These are phyloP conservation scores for Drosophila varians DNA, from an alignment of 1,140 invertebrate species.

Conservation along the genomic window DNA sequence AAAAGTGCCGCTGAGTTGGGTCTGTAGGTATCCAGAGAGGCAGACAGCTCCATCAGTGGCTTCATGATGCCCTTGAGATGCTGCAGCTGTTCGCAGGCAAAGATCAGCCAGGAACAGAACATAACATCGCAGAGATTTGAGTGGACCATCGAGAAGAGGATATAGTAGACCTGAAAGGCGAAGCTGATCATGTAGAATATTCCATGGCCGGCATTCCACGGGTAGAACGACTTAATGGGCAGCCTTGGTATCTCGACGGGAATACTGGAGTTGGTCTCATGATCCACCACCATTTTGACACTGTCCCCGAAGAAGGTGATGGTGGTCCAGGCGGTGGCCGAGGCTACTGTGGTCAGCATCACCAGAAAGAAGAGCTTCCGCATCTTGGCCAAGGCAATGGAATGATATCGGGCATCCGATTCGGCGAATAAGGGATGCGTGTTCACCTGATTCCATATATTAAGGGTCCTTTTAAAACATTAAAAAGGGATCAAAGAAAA, in stretches of 20 bases:
- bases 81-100: constrained; percentile 92
- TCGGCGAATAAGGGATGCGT: constrained; percentile 93
- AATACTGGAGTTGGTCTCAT: constrained; percentile 89
- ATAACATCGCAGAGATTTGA: constrained; percentile 90
- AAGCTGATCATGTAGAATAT: constrained; percentile 88
- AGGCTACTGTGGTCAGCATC: constrained; percentile 86
- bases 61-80: constrained; percentile 93
- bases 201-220: constrained; percentile 88
- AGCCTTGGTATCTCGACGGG: constrained; percentile 89
- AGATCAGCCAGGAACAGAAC: constrained; percentile 93
- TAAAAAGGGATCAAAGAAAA: neutral
- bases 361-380: constrained; percentile 88
- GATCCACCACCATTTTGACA: constrained; percentile 87
- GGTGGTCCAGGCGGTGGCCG: constrained; percentile 88
- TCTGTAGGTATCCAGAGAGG: constrained; percentile 90
- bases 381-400: constrained; percentile 90
- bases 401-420: constrained; percentile 90
- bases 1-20: constrained; percentile 92
- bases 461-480: constrained; percentile 85
- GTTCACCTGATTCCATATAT: constrained; percentile 92
- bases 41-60: constrained; percentile 92
- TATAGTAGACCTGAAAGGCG: constrained; percentile 90
- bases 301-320: constrained; percentile 92
- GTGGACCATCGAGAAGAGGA: constrained; percentile 88
- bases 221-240: constrained; percentile 90